Conservation (phyloP, 1,140 invertebrate species). For the Ptiloglossa arizonensis region DNA sequence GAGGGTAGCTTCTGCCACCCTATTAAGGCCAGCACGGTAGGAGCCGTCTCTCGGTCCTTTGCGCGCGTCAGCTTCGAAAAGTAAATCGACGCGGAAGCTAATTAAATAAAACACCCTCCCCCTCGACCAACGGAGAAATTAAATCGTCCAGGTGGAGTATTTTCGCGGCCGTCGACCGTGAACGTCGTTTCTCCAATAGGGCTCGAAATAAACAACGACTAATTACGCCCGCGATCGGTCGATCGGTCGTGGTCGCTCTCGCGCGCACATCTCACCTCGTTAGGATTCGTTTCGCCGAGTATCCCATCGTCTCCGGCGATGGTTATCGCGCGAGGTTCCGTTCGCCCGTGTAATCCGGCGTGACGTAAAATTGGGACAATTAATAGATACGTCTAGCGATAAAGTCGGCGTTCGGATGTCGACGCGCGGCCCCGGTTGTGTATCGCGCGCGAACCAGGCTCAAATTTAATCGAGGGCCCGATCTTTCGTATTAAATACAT, state of each 20-base stretch:
- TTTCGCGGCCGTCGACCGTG: background rate
- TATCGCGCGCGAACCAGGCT: background rate
- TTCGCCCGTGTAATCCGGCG: constrained; percentile 13
- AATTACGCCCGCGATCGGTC: no score
- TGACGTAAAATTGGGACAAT: constrained; percentile 47
- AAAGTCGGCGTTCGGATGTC: constrained; percentile 9
- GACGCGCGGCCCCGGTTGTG: no score
- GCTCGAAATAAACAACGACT: constrained; percentile 16
- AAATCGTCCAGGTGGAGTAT: constrained; percentile 46
- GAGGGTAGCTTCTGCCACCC: constrained; percentile 51
- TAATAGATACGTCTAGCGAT: constrained; percentile 42
- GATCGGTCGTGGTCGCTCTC: no score
- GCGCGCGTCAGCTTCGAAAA: constrained; percentile 34
- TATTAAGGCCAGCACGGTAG: constrained; percentile 58
- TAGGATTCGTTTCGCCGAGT: constrained; percentile 4
- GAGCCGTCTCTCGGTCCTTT: constrained; percentile 3
- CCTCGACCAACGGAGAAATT: constrained; percentile 37
- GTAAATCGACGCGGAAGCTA: constrained; percentile 56
- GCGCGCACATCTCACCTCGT: constrained; percentile 1
- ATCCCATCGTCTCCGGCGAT: background rate
- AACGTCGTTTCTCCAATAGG: background rate
- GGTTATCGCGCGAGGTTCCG: background rate
- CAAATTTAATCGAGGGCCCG: constrained; percentile 23
- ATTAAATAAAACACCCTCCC: constrained; percentile 59
- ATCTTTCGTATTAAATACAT: constrained; percentile 48